A percentile compares a stretch with the other conserved stretches of the same genome.
These are phyloP conservation scores for Mus caroli DNA, from an alignment of 2,797 vertebrate species.

Conservation along the genomic window DNA sequence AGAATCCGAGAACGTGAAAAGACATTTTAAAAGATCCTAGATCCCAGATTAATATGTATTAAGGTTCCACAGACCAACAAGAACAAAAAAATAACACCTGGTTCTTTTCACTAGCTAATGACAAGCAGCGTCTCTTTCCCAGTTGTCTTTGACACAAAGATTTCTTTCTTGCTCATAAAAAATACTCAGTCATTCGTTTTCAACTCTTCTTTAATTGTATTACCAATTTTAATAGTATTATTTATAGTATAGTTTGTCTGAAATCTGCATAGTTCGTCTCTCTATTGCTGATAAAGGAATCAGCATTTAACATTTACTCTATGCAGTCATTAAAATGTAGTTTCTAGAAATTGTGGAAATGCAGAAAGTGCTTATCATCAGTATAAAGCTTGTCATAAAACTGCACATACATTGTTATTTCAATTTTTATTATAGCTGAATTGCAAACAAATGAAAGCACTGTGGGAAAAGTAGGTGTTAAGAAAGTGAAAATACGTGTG, in stretches of 20 bases:
- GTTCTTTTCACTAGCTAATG: neutral
- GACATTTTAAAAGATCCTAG: neutral
- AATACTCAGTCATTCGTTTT: neutral
- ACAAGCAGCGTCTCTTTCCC: neutral
- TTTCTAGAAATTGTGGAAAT: slow-evolving; percentile 18
- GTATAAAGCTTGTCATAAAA: slow-evolving; percentile 29
- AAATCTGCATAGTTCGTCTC: slow-evolving; percentile 33
- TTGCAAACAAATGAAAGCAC: neutral
- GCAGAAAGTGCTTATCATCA: slow-evolving; percentile 5
- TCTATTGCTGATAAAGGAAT: slow-evolving; percentile 51
- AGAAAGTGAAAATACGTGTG: neutral
- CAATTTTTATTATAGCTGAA: slow-evolving; percentile 25
- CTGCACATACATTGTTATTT: slow-evolving; percentile 21
- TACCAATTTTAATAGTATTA: neutral
- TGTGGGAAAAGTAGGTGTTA: slow-evolving; percentile 38
- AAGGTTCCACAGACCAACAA: neutral
- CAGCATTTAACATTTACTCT: slow-evolving; percentile 40
- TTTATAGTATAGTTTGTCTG: slow-evolving; percentile 35
- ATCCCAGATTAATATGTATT: neutral
- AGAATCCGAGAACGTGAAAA: neutral
- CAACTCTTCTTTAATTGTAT: neutral
- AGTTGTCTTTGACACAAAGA: neutral
- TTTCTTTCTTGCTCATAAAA: slow-evolving; percentile 8
- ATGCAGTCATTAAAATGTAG: slow-evolving; percentile 48
- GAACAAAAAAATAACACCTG: neutral